Evolutionary conservation across 2,113 vertebrate genomes (phyloP).

Genomic region (Chaetura pelagica): DNA sequence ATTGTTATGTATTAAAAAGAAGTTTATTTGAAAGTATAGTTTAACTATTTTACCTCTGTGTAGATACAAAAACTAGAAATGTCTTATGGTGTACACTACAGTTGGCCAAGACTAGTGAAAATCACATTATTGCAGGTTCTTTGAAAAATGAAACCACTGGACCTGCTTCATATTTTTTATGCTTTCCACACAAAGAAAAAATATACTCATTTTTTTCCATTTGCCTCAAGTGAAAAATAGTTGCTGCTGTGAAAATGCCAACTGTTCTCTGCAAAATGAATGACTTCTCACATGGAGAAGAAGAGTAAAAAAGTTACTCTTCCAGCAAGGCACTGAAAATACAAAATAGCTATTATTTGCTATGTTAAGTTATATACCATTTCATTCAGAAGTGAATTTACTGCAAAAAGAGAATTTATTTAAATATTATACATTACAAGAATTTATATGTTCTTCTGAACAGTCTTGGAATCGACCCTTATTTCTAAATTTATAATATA

Average conservation of each 20-base stretch:
- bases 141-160: constrained; percentile 33
- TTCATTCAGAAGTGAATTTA: background rate
- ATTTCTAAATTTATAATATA: background rate
- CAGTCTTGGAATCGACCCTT: background rate
- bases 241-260: constrained; percentile 53
- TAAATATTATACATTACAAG: background rate
- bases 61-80: background rate
- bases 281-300: constrained; percentile 29
- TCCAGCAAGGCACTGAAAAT: background rate
- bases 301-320: constrained; percentile 45
- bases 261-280: constrained; percentile 32
- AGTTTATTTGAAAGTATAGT: background rate
- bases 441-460: background rate
- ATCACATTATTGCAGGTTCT: constrained; percentile 20
- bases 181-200: constrained; percentile 38
- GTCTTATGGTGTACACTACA: background rate
- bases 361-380: background rate
- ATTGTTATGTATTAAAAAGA: background rate
- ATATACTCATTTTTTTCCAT: background rate
- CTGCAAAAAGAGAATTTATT: background rate
- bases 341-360: background rate
- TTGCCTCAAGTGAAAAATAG: constrained; percentile 44
- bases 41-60: background rate
- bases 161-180: constrained; percentile 20
- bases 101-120: constrained; percentile 14